Base-by-base conservation (phyloP, 2,113 vertebrate species). In the Hirundichthys speculiger region DNA sequence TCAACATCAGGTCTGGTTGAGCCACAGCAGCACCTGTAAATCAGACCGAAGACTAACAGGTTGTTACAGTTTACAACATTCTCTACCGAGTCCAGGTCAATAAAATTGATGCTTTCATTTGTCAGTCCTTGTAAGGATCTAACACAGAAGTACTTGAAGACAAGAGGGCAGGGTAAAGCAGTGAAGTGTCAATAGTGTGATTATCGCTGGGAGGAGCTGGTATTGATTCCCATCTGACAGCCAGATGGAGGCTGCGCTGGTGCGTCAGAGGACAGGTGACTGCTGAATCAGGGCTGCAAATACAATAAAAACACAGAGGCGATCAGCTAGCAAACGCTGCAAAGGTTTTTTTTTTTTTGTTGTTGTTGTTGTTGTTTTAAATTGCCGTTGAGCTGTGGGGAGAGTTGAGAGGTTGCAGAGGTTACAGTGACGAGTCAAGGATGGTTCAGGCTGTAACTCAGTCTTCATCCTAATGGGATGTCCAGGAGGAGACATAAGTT, bases 171-270 rank as follows among this genome's bases (percentile, higher is more conserved):
- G 16, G 30, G 10, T 11, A 11, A 69, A 42, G 63, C 24, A 39
- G 0, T 30, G 27, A 22, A n/a, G 54, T 47, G 67, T 76, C 73
- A 58, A 54, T 71, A 72, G 49, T 67, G 54, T 56, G 77, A 77
- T 82, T 57, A 70, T 48, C 45, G 47, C 50, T 12, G 16, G 38
- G 60, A 69, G 63, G 56, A 64, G 53, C 41, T 56, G n/a, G 3
- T 79, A 87, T 83, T 58, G 83, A 87, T 80, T 72, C 13, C 22
- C 46, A 54, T 68, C 64, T 56, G 53, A 61, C 56, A 30, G 63
- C 73, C 75, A 85, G 73, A 71, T 82, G 77, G 70, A 72, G 45
- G 10, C 52, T 38, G 41, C 4, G 4, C 7, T 9, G 3, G 20
- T 25, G 30, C 21, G 1, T 58, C 66, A 65, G 22, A 34, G 51